Conservation (phyloP, 2,797 vertebrate genomes). For the Neopelma chrysocephalum region DNA sequence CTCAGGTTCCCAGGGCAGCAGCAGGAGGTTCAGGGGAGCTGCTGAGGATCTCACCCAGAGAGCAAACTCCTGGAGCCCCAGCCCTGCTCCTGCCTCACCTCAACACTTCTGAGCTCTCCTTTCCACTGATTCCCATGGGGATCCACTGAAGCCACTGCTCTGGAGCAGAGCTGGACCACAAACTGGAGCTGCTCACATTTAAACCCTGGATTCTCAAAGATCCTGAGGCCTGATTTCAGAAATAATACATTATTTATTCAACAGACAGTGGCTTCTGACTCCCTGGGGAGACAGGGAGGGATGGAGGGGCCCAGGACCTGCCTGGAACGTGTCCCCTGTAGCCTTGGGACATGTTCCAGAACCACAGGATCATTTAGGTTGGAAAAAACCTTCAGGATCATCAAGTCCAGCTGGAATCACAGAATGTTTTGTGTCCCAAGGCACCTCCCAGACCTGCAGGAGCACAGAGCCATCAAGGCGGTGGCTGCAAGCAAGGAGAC, state of each 20-base stretch:
- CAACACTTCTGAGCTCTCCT: neutral
- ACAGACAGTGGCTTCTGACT: neutral
- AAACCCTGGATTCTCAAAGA: neutral
- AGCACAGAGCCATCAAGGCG: neutral
- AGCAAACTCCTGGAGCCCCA: neutral
- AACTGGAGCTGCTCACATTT: accelerated
- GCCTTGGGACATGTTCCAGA: neutral
- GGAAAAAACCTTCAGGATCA: neutral
- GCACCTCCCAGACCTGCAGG: neutral
- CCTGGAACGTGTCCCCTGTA: neutral
- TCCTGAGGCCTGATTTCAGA: accelerated
- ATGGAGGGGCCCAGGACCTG: neutral
- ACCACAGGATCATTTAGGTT: accelerated
- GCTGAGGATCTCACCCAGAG: neutral
- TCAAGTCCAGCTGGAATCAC: neutral
- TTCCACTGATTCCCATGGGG: neutral
- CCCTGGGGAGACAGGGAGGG: too few species aligned
- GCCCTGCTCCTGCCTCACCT: neutral
- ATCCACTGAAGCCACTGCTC: neutral
- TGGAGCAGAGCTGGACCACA: accelerated
- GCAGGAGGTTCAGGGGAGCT: accelerated
- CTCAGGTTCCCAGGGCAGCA: neutral
- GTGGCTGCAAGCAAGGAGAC: neutral
- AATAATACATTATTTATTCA: accelerated
- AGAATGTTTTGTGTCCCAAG: too few species aligned